phyloP scores from a whole-genome alignment of 2,797 vertebrate genomes.

The Sebastes ruberrimus region DNA sequence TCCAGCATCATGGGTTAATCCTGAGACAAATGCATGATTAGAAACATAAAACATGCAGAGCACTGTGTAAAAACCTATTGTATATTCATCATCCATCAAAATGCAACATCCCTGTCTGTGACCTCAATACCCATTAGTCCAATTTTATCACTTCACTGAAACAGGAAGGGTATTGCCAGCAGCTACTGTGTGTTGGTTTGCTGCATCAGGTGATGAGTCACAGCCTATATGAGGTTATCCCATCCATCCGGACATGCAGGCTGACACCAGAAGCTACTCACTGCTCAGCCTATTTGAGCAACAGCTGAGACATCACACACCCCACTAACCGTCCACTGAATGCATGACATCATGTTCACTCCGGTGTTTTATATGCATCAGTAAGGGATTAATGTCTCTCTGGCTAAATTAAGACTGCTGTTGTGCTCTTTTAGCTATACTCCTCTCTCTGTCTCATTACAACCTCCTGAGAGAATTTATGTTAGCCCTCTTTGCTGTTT shows the following conservation, averaged over 20 bases:
- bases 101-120: slow-evolving; percentile 11
- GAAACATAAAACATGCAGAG: not conserved
- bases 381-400: slow-evolving; percentile 31
- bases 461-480: not conserved
- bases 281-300: slow-evolving; percentile 59
- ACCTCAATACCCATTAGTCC: slow-evolving; percentile 39
- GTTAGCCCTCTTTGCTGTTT: not conserved
- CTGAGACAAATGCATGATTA: slow-evolving; percentile 16
- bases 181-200: slow-evolving; percentile 32
- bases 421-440: slow-evolving; percentile 9
- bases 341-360: slow-evolving; percentile 69
- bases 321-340: slow-evolving; percentile 44
- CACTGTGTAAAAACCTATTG: not conserved
- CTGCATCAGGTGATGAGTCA: slow-evolving; percentile 73
- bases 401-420: slow-evolving; percentile 31
- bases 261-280: slow-evolving; percentile 65
- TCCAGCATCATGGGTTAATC: slow-evolving; percentile 28
- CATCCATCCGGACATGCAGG: slow-evolving; percentile 57
- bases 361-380: slow-evolving; percentile 52
- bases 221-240: slow-evolving; percentile 69
- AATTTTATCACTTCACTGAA: slow-evolving; percentile 42
- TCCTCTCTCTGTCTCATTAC: not conserved
- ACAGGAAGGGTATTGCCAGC: slow-evolving; percentile 19
- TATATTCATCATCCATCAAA: slow-evolving; percentile 18
- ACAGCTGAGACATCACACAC: slow-evolving; percentile 69